phyloP scores from a whole-genome alignment of 1,140 invertebrate genomes.

The Cyphomyrmex costatus region DNA sequence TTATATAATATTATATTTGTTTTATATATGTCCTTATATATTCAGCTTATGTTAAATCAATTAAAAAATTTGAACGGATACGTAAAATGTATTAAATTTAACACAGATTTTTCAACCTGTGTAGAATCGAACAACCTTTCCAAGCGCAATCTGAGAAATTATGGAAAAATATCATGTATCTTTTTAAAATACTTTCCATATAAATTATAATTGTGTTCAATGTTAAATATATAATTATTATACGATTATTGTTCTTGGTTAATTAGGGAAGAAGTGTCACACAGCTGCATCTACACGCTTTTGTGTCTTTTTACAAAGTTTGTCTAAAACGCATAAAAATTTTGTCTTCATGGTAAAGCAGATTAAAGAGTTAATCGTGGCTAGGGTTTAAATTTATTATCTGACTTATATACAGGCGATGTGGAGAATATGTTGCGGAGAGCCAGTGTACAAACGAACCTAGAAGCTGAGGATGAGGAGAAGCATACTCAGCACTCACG shows the following conservation, averaged over 20 bases:
- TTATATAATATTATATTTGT: too few species aligned
- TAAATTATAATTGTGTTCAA: not conserved
- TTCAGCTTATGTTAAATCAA: too few species aligned
- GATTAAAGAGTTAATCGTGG: slow-evolving; percentile 61
- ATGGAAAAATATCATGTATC: not conserved
- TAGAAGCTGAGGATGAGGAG: slow-evolving; percentile 41
- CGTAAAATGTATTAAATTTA: too few species aligned
- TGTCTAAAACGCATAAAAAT: slow-evolving; percentile 55
- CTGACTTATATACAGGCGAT: slow-evolving; percentile 75
- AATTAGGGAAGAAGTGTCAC: not conserved
- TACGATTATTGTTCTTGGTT: not conserved
- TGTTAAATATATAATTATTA: slow-evolving; percentile 12
- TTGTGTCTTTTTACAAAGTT: not conserved
- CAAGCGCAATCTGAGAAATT: not conserved
- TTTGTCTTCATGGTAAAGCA: slow-evolving; percentile 34
- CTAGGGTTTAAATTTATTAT: slow-evolving; percentile 60
- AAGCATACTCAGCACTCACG: slow-evolving; percentile 53
- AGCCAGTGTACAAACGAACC: slow-evolving; percentile 65
- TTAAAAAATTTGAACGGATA: too few species aligned
- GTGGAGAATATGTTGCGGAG: slow-evolving; percentile 76
- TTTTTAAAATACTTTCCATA: not conserved
- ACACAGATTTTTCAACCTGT: too few species aligned
- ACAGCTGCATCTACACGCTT: not conserved
- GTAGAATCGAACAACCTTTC: not conserved
- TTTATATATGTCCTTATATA: too few species aligned